Evolutionary conservation across 2,888 invertebrate genomes (phyloP).

Genomic region (Amphipoea lucens): DNA sequence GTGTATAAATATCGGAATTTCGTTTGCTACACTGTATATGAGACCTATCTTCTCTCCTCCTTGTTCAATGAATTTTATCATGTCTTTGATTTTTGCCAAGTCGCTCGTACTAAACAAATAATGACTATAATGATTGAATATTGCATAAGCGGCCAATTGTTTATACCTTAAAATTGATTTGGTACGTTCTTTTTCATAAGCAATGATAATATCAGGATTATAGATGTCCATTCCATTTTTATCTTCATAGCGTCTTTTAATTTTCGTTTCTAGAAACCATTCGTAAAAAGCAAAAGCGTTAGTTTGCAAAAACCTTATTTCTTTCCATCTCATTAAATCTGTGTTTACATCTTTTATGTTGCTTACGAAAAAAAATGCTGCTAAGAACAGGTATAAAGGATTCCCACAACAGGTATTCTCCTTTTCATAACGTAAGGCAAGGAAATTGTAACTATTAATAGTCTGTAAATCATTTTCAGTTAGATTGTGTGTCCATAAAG

Average conservation of each 20-base stretch:
- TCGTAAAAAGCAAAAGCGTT: conserved; percentile 49
- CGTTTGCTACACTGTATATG: conserved; percentile 36
- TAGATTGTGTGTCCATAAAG: not conserved
- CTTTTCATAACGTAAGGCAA: not conserved
- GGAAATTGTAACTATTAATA: not conserved
- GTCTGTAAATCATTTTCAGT: not conserved
- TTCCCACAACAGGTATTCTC: not conserved
- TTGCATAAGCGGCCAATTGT: conserved; percentile 46
- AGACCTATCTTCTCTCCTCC: conserved; percentile 49
- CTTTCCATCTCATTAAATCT: conserved; percentile 27
- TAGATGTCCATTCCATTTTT: conserved; percentile 48
- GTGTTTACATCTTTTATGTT: conserved; percentile 23
- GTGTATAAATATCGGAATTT: conserved; percentile 42
- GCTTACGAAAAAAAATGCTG: conserved; percentile 46
- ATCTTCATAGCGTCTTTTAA: conserved; percentile 50
- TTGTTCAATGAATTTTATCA: conserved; percentile 20
- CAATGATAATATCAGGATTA: conserved; percentile 29
- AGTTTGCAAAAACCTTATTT: conserved; percentile 10
- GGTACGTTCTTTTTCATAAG: conserved; percentile 46
- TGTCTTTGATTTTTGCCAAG: conserved; percentile 28
- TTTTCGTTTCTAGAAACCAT: conserved; percentile 46
- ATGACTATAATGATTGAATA: conserved; percentile 10
- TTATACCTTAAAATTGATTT: conserved; percentile 48
- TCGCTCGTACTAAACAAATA: conserved; percentile 30
- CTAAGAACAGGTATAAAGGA: conserved; percentile 53